These are phyloP conservation scores for Amblyopsis rosae DNA, from an alignment of 2,113 vertebrate species.

Conservation along the genomic window DNA sequence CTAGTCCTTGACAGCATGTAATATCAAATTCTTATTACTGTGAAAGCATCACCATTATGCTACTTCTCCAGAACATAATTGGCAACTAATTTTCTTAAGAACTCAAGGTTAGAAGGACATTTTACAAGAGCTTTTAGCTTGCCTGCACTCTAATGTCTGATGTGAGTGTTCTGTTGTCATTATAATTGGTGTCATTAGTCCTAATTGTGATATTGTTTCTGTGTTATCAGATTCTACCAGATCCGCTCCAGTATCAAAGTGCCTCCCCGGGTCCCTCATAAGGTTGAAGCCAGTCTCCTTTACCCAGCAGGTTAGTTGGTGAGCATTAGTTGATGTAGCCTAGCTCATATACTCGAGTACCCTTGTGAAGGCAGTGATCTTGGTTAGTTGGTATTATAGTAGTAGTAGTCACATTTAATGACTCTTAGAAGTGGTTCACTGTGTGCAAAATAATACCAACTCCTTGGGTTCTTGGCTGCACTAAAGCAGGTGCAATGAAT, in stretches of 20 bases:
- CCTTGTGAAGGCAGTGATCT: too few relatives aligned
- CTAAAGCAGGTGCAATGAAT: too few relatives aligned
- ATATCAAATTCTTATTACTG: too few relatives aligned
- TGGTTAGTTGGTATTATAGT: too few relatives aligned
- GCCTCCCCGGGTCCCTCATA: slow-evolving; percentile 91
- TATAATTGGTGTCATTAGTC: neutral
- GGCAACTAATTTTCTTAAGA: slow-evolving; percentile 43
- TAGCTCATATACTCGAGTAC: too few relatives aligned
- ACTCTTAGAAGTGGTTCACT: too few relatives aligned
- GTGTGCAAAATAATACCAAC: too few relatives aligned
- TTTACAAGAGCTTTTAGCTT: slow-evolving; percentile 48
- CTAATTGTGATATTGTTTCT: neutral
- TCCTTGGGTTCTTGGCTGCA: too few relatives aligned
- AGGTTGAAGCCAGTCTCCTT: slow-evolving; percentile 92
- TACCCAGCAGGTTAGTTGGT: slow-evolving; percentile 82
- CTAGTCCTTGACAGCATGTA: slow-evolving; percentile 1
- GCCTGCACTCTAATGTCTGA: slow-evolving; percentile 22
- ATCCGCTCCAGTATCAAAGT: slow-evolving; percentile 92
- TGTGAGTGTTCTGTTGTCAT: neutral
- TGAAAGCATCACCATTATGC: slow-evolving; percentile 11
- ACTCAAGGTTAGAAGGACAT: slow-evolving; percentile 50
- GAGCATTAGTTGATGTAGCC: neutral
- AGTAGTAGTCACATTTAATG: too few relatives aligned
- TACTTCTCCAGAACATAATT: slow-evolving; percentile 23
- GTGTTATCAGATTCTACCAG: slow-evolving; percentile 89